Conservation (phyloP, 1,140 invertebrate species). For the Micrasema longulum region DNA sequence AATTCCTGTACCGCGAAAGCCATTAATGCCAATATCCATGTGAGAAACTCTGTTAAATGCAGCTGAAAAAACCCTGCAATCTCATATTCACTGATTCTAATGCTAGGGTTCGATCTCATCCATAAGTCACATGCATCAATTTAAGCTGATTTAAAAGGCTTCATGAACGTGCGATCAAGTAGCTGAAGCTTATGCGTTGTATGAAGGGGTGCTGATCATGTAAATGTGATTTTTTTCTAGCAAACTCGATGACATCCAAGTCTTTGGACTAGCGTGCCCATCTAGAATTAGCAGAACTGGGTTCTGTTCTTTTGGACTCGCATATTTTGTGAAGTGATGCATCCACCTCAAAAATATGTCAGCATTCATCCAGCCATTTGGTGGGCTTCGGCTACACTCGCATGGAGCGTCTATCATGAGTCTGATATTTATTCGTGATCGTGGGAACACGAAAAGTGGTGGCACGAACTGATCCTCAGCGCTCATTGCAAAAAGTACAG, state of each 20-base stretch:
- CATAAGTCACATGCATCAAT: conserved; percentile 14
- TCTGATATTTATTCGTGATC: neutral
- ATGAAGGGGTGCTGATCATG: conserved; percentile 10
- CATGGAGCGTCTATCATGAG: conserved; percentile 4
- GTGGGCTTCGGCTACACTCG: conserved; percentile 11
- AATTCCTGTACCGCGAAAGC: conserved; percentile 14
- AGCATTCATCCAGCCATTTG: conserved; percentile 14
- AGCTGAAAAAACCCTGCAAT: conserved; percentile 8
- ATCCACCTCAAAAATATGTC: conserved; percentile 4
- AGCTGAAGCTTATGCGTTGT: conserved; percentile 10
- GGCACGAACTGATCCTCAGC: conserved; percentile 6
- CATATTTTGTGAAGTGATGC: too few relatives aligned
- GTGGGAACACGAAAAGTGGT: conserved; percentile 15
- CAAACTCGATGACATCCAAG: conserved; percentile 14
- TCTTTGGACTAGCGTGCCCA: conserved; percentile 7
- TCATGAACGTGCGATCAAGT: conserved; percentile 18
- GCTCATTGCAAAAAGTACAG: conserved; percentile 18
- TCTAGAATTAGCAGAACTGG: conserved; percentile 4
- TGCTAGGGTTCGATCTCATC: conserved; percentile 18
- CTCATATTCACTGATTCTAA: conserved; percentile 19
- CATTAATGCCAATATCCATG: conserved; percentile 8
- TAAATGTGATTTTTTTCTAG: conserved; percentile 21
- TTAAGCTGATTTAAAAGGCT: conserved; percentile 18
- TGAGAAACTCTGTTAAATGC: conserved; percentile 15
- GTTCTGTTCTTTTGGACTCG: conserved; percentile 9